Percentiles rank a stretch among this genome's conserved stretches.
Conservation (phyloP, 1,140 invertebrate species). For the Ceratina calcarata region DNA sequence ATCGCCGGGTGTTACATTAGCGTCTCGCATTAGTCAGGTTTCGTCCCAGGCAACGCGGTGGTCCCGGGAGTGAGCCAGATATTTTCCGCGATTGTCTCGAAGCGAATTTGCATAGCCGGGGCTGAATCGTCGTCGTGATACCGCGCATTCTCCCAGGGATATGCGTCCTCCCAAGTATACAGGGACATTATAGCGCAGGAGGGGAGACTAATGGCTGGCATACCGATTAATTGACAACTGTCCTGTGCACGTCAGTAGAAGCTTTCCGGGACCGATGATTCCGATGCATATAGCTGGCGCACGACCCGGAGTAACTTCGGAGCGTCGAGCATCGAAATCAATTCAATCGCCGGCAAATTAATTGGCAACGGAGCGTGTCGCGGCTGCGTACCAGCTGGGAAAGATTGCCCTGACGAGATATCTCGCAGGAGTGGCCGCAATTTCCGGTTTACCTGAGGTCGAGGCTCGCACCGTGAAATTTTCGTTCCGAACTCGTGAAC, state of each 20-base stretch:
- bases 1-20: background rate
- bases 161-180: slow-evolving; percentile 41
- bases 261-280: slow-evolving; percentile 28
- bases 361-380: slow-evolving; percentile 50
- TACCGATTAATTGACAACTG: slow-evolving; percentile 54
- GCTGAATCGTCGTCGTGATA: background rate
- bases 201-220: slow-evolving; percentile 36
- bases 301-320: slow-evolving; percentile 4
- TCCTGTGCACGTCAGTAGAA: slow-evolving; percentile 37
- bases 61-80: background rate
- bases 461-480: background rate
- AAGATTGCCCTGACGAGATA: slow-evolving; percentile 42
- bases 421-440: slow-evolving; percentile 24
- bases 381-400: slow-evolving; percentile 19
- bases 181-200: slow-evolving; percentile 14
- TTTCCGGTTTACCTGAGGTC: slow-evolving; percentile 37
- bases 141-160: slow-evolving; percentile 37
- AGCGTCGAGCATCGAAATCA: slow-evolving; percentile 49
- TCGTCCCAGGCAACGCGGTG: background rate
- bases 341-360: slow-evolving; percentile 49
- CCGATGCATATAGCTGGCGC: slow-evolving; percentile 12
- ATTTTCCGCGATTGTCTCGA: slow-evolving; percentile 17
- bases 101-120: slow-evolving; percentile 22
- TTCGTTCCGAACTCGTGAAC: background rate
- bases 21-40: background rate